Percentiles rank a stretch among this genome's conserved stretches.
Conservation (phyloP, 2,113 vertebrate species). For the Larimichthys crocea region DNA sequence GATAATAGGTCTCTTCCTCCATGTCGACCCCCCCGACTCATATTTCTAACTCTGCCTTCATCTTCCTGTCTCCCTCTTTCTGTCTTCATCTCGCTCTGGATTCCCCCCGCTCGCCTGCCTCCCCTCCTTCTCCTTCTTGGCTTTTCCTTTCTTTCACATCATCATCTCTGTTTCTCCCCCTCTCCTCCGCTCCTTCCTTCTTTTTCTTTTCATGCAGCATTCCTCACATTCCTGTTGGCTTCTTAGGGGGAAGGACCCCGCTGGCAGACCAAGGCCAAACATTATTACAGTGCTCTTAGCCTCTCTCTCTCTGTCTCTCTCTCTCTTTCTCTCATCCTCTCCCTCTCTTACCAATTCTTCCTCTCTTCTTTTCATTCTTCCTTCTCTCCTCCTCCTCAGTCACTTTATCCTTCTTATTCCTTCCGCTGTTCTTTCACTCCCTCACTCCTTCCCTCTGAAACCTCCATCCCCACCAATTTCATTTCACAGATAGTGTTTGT, state of each 20-base stretch:
- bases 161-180: constrained; percentile 46
- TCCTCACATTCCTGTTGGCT: constrained; percentile 81
- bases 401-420: background rate
- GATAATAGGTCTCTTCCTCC: constrained; percentile 68
- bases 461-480: constrained; percentile 1
- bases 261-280: constrained; percentile 79
- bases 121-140: constrained; percentile 19
- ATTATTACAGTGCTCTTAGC: constrained; percentile 73
- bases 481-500: constrained; percentile 23
- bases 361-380: constrained; percentile 1
- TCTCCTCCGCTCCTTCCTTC: constrained; percentile 57
- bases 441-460: constrained; percentile 7
- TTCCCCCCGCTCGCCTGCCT: constrained; percentile 16
- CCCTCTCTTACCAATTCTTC: background rate
- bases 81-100: constrained; percentile 35
- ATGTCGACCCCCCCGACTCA: constrained; percentile 17
- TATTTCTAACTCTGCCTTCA: constrained; percentile 49
- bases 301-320: constrained; percentile 36
- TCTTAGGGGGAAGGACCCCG: constrained; percentile 81
- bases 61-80: constrained; percentile 32
- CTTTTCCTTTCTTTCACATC: constrained; percentile 57
- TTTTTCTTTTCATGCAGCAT: constrained; percentile 77
- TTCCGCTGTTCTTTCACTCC: background rate
- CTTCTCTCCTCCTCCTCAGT: background rate
- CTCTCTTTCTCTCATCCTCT: background rate